Conservation (phyloP, 2,113 vertebrate species). For the Corythornis madagascariensis region DNA sequence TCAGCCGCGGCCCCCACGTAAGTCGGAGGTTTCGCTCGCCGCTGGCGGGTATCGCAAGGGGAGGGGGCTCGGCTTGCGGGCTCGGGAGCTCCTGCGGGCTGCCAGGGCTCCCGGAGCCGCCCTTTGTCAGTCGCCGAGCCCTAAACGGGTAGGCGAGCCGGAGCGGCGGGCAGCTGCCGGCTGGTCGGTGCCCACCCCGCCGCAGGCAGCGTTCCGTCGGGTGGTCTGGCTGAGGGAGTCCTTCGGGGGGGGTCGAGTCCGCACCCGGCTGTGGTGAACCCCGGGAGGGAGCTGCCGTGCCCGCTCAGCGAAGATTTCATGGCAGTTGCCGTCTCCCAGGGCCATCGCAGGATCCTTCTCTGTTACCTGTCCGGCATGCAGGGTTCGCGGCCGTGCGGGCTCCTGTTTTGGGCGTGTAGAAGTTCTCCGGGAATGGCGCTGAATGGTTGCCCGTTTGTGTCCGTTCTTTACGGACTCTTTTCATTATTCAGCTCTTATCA, state of each 20-base stretch:
- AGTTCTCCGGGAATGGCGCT: neutral
- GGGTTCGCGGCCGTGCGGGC: neutral
- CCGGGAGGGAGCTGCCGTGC: neutral
- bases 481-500: neutral
- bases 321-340: neutral
- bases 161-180: neutral
- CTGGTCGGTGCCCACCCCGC: too few species aligned
- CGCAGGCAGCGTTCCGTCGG: neutral
- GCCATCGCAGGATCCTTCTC: neutral
- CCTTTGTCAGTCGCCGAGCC: neutral
- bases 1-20: neutral
- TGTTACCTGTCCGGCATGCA: accelerated
- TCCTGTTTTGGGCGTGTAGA: neutral
- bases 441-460: neutral
- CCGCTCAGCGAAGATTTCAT: neutral
- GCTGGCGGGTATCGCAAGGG: neutral
- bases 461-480: neutral
- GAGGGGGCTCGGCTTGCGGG: neutral
- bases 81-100: too few species aligned
- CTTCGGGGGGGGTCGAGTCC: neutral
- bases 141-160: neutral
- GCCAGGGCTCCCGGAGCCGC: neutral
- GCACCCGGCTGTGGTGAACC: neutral
- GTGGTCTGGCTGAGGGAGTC: neutral
- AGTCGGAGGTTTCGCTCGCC: neutral